Base-by-base conservation (phyloP, 2,113 vertebrate species). In the Cyrtonyx montezumae region DNA sequence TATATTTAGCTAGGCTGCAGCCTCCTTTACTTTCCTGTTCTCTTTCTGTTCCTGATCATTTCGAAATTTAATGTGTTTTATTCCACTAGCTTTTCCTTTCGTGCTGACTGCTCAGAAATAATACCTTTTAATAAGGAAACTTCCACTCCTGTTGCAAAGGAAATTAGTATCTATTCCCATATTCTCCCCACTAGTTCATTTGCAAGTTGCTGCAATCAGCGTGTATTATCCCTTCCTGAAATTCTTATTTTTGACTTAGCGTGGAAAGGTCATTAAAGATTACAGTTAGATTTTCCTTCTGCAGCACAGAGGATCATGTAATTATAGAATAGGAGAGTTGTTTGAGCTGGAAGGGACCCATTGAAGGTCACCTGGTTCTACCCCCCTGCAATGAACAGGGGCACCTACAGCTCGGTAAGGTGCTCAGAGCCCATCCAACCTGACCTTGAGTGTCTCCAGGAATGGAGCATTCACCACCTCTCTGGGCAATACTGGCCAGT, bases 81-180 rank as follows among this genome's bases (percentile, higher is more conserved):
- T 70, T 90, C 62, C 63, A 51, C 67, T 81, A 77, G 36, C 36
- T 75, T 82, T 65, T 73, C 20, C 62, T 81, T 94, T 85, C 1
- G 0, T 92, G 40, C 56, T 91, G 73, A 40, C 85, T 91, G 85
- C 89, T 94, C 65, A 91, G 43, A 95, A 87, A 79, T 87, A 89
- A 88, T 80, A 68, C 79, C 45, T 56, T 92, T 79, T 82, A 87
- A 85, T 55, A 22, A 0, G 79, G 76, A 95, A 90, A 73, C 81
- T 88, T 94, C 68, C 66, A 43, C 85, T 89, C 87, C 1, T 8
- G 40, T 87, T 87, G 71, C 76, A 83, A 65, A 70, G 76, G 87
- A 91, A 93, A 95, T 95, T 92, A 58, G 51, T 83, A 63, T 93
- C 87, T 96, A 68, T 95, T 96, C 84, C 79, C 79, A 91, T 90